Base-by-base conservation (phyloP, 2,113 vertebrate species). In the Pholis gunnellus region DNA sequence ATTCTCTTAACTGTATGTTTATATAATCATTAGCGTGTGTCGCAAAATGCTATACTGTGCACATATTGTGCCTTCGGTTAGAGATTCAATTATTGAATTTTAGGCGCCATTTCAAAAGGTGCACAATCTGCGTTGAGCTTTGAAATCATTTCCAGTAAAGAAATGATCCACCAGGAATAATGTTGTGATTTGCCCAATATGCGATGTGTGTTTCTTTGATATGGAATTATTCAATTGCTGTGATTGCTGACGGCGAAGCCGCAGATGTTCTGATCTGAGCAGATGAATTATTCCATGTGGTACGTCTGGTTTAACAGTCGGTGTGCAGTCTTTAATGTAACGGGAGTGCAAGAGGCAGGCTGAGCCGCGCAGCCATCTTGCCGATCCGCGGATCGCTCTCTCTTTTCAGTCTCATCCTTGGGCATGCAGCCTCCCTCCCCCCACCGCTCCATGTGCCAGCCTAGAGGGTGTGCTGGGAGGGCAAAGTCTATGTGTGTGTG, bases 381-480 rank as follows among this genome's bases (percentile, higher is more conserved):
- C 88, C 67, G n/a, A 75, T 88, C 85, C 74, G 63, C 46, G 54
- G 80, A 86, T 90, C 44, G 20, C 67, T 74, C 80, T 84, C 72
- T 89, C 85, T 83, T 85, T 82, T 79, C 67, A 78, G 83, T 78
- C 85, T 87, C 86, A 89, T 90, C 88, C 72, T 90, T 79, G 84
- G 90, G 85, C 86, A 87, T 40, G 72, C 68, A 72, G 85, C 78
- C 76, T 90, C 85, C 88, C 81, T 78, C 75, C 90, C 27, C 88
- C 87, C 83, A 78, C 79, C 6, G 20, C 79, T 90, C 93, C 88
- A 90, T 94, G 92, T 93, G 88, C 89, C 91, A 92, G 87, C 90
- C 92, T 85, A 38, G 81, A 92, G 92, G 91, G 88, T 80, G 88
- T 84, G 89, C 90, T 89, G 79, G 84, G 85, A 92, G 93, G 86